Percentiles rank a stretch among this genome's conserved stretches.
Conservation (phyloP, 2,888 invertebrate species). For the Diarsia dahlii region DNA sequence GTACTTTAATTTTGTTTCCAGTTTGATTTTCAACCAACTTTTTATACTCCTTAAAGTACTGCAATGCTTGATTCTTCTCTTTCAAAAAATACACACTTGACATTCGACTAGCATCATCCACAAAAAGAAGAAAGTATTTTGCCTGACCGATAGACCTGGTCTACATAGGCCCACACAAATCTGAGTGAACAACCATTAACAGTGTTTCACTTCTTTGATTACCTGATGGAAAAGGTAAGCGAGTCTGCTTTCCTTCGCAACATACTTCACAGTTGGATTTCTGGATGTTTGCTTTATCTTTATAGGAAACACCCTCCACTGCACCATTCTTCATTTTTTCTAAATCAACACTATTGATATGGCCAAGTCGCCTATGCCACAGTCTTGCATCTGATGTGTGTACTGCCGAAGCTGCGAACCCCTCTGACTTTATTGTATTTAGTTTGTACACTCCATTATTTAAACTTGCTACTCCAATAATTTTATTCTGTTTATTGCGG, state of each 20-base stretch:
- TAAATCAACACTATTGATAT: background rate
- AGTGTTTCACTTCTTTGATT: background rate
- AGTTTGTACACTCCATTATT: background rate
- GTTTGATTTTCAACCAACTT: conserved; percentile 26
- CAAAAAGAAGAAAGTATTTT: conserved; percentile 19
- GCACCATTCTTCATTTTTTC: conserved; percentile 2
- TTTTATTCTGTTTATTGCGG: conserved; percentile 28
- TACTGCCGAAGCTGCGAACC: background rate
- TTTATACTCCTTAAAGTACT: conserved; percentile 8
- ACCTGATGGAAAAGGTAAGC: background rate
- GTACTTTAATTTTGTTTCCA: conserved; percentile 7
- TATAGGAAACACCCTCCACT: background rate
- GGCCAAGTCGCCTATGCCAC: background rate
- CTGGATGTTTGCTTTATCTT: background rate
- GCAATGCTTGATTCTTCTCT: conserved; percentile 4
- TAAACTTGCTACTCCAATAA: background rate
- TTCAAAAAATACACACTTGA: conserved; percentile 15
- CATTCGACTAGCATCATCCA: conserved; percentile 17
- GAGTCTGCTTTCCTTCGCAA: background rate
- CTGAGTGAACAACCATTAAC: background rate
- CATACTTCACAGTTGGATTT: background rate
- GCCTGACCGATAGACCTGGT: background rate
- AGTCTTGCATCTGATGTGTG: background rate
- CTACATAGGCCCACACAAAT: background rate
- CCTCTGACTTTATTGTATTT: background rate